Percentiles rank a stretch among this genome's conserved stretches.
Evolutionary conservation across 2,797 vertebrate genomes (phyloP).

Genomic region (Galaxias olidus): DNA sequence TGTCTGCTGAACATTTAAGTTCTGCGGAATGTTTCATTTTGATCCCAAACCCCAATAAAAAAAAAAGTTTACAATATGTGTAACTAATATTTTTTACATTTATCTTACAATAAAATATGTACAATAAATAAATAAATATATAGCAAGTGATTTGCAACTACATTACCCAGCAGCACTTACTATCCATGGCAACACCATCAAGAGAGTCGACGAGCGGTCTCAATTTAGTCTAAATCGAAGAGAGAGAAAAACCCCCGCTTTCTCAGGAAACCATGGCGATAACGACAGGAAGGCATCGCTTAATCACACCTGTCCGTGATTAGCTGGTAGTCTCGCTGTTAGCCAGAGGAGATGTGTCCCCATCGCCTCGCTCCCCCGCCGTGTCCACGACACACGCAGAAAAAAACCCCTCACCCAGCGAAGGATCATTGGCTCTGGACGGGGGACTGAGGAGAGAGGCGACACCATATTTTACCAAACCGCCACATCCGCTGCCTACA

Average conservation of each 20-base stretch:
- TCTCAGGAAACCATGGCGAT: background rate
- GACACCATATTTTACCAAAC: background rate
- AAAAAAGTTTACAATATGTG: no score
- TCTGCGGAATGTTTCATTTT: no score
- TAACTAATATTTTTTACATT: no score
- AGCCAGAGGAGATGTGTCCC: background rate
- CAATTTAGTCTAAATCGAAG: no score
- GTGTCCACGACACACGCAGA: background rate
- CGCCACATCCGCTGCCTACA: background rate
- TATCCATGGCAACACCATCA: conserved; percentile 14
- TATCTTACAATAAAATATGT: no score
- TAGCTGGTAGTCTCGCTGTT: background rate
- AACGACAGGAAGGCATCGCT: background rate
- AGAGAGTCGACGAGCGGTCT: no score
- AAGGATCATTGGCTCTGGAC: background rate
- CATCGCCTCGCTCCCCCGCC: background rate
- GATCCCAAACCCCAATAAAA: no score
- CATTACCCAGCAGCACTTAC: conserved; percentile 21
- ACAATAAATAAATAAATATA: no score
- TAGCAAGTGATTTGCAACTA: background rate
- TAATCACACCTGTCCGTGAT: background rate
- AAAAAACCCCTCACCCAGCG: no score
- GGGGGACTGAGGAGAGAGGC: no score
- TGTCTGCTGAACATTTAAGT: no score
- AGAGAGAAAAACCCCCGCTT: no score